Base-by-base conservation (phyloP, 1,140 invertebrate species). In the Caerostris darwini region DNA sequence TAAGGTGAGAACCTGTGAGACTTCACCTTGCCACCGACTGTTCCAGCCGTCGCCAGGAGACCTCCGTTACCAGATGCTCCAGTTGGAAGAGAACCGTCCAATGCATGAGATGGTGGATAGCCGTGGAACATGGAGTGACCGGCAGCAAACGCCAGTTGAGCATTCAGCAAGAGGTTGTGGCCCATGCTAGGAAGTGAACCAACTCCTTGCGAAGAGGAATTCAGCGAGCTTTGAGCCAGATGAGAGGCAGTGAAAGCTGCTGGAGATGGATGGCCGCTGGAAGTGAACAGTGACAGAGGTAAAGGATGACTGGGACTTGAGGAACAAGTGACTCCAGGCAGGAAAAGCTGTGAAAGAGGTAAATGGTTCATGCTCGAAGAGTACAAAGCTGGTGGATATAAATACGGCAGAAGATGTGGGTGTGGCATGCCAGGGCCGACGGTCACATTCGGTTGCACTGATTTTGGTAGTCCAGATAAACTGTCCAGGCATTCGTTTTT, bases 351-450 rank as follows among this genome's bases (percentile, higher is more conserved):
- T 6, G 95, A 95, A 3, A 96, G 96, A 7, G 77, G 95, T 90
- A 93, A 86, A 56, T 94, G 94, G n/a, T 83, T 90, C 94, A 90
- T 95, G 57, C 89, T 92, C 17, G 86, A 56, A 19, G 97, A 97
- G 96, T 98, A 98, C 86, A 99, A 96, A 3, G 98, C 98, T 3
- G 97, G 97, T n/a, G 97, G 98, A 96, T 98, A 98, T 17, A 99
- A 97, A 96, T 98, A 99, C 91, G 98, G 98, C 85, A 94, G 71
- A 95, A 99, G 96, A 95, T 97, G 97, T 19, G 95, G 96, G 17
- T 98, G 98, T 12, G 98, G 98, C 95, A 98, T 98, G 12, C 98
- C 97, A 34, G 98, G 98, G 10, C 98, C 98, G 5, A 98, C 97
- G 7, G 97, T 85, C 34, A 91, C 91, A 34, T 94, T 94, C 12